A percentile compares a stretch with the other conserved stretches of the same genome.
phyloP scores from a whole-genome alignment of 2,113 vertebrate genomes.

The Merops nubicus region DNA sequence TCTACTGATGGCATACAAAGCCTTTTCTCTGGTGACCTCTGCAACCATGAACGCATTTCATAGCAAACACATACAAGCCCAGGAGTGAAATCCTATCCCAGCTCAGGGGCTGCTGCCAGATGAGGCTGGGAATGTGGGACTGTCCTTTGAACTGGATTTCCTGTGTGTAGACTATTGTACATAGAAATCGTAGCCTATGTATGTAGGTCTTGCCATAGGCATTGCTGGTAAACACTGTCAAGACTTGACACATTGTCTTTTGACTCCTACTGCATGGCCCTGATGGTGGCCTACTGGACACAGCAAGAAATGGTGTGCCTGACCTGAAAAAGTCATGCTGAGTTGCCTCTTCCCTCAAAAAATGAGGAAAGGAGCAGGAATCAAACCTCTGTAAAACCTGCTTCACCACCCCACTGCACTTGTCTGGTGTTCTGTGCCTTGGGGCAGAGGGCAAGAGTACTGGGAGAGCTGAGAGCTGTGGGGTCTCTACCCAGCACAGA shows the following conservation, averaged over 20 bases:
- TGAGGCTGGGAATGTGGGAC: neutral
- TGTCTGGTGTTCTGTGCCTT: neutral
- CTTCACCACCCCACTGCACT: neutral
- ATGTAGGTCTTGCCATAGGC: fast-evolving
- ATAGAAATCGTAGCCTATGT: neutral
- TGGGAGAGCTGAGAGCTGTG: neutral
- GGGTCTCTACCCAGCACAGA: neutral
- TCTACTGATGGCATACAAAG: neutral
- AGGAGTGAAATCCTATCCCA: neutral
- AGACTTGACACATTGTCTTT: neutral
- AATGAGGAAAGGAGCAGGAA: neutral
- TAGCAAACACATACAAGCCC: neutral
- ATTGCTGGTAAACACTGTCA: neutral
- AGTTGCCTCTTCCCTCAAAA: neutral
- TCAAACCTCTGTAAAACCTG: neutral
- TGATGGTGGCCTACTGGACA: neutral
- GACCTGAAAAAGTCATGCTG: neutral
- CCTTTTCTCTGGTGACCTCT: neutral
- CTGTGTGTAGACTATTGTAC: neutral
- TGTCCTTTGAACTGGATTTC: neutral
- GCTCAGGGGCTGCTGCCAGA: neutral
- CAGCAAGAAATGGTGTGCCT: neutral
- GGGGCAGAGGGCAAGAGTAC: neutral
- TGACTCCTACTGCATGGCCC: neutral
- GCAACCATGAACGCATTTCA: neutral